Evolutionary conservation across 2,888 invertebrate species (phyloP).

Genomic region (Lasioglossum malachurum): DNA sequence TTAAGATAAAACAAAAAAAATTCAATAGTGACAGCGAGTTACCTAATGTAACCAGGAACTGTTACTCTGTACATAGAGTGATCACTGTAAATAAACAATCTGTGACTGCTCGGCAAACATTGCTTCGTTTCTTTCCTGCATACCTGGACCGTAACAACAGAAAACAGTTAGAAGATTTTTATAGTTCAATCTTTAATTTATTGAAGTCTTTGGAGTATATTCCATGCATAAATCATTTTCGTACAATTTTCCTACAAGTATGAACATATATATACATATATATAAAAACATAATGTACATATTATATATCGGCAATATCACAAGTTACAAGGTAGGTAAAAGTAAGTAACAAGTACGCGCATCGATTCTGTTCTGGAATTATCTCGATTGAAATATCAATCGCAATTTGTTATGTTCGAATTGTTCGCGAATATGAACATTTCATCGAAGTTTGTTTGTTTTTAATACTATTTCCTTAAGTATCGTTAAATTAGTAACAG

Average conservation of each 20-base stretch:
- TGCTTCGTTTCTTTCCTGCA: conserved; percentile 8
- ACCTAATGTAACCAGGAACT: conserved; percentile 63
- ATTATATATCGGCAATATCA: conserved; percentile 3
- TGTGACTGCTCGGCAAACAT: conserved; percentile 63
- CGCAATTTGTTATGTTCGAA: background rate
- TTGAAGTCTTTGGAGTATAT: conserved; percentile 26
- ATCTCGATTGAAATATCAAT: background rate
- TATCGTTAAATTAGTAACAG: conserved; percentile 17
- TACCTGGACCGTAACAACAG: conserved; percentile 1
- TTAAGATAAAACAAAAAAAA: conserved; percentile 39
- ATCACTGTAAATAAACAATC: conserved; percentile 79
- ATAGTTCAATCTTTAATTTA: background rate
- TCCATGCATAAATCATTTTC: conserved; percentile 10
- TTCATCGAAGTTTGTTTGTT: background rate
- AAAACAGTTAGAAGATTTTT: background rate
- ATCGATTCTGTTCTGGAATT: background rate
- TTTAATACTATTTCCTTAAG: conserved; percentile 13
- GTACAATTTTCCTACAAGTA: conserved; percentile 24
- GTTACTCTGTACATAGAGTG: conserved; percentile 79
- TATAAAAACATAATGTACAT: conserved; percentile 25
- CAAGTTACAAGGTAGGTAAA: background rate
- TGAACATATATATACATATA: conserved; percentile 5
- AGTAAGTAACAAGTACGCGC: background rate
- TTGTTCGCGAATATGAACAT: conserved; percentile 10
- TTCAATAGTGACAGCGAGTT: conserved; percentile 59